Conservation (phyloP, 92 coral and sea anemone species). For the Phenganax marumi region DNA sequence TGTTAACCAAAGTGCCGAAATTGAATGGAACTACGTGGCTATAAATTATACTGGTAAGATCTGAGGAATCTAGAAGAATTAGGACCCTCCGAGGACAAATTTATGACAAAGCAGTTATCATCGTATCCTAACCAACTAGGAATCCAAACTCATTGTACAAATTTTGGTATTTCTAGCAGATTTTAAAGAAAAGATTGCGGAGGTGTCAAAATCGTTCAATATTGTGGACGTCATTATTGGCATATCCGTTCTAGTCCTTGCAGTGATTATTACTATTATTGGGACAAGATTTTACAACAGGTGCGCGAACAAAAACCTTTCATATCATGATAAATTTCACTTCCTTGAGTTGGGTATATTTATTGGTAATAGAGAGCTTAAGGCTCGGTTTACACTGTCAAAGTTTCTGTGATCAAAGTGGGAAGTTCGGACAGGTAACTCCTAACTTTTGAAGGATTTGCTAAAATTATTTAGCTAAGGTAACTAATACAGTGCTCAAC, state of each 20-base stretch:
- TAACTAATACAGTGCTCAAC: too few species aligned
- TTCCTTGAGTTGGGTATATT: not conserved
- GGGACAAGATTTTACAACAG: slow-evolving; percentile 31
- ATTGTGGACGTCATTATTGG: slow-evolving; percentile 35
- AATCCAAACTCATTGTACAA: not conserved
- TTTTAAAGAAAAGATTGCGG: not conserved
- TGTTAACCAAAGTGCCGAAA: not conserved
- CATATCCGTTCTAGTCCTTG: slow-evolving; percentile 27
- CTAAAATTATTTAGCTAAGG: too few species aligned
- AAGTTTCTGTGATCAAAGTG: too few species aligned
- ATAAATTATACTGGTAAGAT: slow-evolving; percentile 34
- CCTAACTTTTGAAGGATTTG: too few species aligned
- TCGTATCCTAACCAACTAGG: too few species aligned
- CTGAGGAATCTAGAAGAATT: not conserved
- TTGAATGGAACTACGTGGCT: slow-evolving; percentile 23
- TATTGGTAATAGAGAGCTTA: not conserved
- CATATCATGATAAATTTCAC: too few species aligned
- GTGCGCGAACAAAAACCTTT: not conserved
- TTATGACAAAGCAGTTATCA: too few species aligned
- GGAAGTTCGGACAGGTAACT: too few species aligned
- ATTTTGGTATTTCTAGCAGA: slow-evolving; percentile 12
- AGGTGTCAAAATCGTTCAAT: slow-evolving; percentile 15
- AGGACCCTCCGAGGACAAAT: not conserved
- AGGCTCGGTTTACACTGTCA: too few species aligned
- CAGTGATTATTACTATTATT: slow-evolving; percentile 29